Percentiles rank a stretch among this genome's conserved stretches.
phyloP scores from a whole-genome alignment of 2,113 vertebrate species.

The Larimichthys crocea region DNA sequence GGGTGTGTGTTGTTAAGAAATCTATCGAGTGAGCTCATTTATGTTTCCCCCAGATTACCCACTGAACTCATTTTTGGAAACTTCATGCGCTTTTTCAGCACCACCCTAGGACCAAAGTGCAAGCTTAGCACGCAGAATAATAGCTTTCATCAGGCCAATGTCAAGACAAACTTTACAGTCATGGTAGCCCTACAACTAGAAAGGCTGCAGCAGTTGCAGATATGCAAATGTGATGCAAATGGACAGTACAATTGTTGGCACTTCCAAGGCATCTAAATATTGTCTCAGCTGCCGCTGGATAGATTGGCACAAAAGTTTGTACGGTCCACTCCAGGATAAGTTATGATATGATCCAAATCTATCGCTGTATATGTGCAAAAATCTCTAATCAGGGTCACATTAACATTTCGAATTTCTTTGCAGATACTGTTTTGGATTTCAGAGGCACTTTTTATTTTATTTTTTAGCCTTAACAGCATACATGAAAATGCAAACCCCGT shows the following conservation, averaged over 20 bases:
- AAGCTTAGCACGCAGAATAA: neutral
- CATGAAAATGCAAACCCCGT: neutral
- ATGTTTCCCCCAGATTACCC: neutral
- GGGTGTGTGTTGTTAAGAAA: neutral
- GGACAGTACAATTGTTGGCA: neutral
- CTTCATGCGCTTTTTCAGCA: neutral
- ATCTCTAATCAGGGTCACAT: too few species aligned
- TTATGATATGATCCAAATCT: neutral
- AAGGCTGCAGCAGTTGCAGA: neutral
- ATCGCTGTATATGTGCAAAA: neutral
- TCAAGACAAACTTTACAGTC: neutral
- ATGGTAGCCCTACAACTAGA: neutral
- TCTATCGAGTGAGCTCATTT: neutral
- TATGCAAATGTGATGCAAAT: neutral
- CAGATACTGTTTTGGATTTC: neutral
- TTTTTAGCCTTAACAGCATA: neutral
- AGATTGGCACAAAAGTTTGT: too few species aligned
- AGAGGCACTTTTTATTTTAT: neutral
- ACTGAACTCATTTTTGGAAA: neutral
- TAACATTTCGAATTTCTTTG: neutral
- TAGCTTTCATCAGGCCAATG: neutral
- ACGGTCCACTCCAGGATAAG: too few species aligned
- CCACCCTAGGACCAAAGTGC: neutral
- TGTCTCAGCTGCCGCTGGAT: neutral
- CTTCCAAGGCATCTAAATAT: neutral